Evolutionary conservation across 2,113 vertebrate genomes (phyloP).

Genomic region (Aptenodytes patagonicus): DNA sequence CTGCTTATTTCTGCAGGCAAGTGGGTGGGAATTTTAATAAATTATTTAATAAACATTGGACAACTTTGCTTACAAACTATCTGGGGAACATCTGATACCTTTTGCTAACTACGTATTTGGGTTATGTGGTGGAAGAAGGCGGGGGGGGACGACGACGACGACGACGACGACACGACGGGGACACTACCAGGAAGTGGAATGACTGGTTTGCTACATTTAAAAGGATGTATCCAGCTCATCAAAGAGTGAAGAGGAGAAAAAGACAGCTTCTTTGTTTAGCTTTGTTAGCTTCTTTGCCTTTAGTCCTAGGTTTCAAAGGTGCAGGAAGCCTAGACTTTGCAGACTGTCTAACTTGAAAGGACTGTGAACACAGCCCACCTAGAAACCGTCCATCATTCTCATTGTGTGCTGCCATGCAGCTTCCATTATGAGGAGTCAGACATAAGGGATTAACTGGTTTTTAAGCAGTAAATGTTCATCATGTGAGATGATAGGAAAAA

Average conservation of each 20-base stretch:
- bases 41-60: neutral
- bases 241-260: neutral
- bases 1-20: neutral
- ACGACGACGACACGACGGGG: neutral
- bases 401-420: neutral
- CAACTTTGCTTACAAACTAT: neutral
- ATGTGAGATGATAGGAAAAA: neutral
- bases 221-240: neutral
- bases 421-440: neutral
- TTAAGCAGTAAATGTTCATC: neutral
- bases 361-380: neutral
- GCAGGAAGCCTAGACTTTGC: neutral
- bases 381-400: neutral
- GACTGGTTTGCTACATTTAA: neutral
- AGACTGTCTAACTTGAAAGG: neutral
- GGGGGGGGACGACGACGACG: too few species aligned
- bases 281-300: neutral
- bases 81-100: neutral
- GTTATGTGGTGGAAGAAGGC: neutral
- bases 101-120: neutral
- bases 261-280: neutral
- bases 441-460: neutral
- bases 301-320: neutral
- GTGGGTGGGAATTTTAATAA: neutral
- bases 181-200: neutral